Base-by-base conservation (phyloP, 2,797 vertebrate genomes). In the Gallinago solitaria region DNA sequence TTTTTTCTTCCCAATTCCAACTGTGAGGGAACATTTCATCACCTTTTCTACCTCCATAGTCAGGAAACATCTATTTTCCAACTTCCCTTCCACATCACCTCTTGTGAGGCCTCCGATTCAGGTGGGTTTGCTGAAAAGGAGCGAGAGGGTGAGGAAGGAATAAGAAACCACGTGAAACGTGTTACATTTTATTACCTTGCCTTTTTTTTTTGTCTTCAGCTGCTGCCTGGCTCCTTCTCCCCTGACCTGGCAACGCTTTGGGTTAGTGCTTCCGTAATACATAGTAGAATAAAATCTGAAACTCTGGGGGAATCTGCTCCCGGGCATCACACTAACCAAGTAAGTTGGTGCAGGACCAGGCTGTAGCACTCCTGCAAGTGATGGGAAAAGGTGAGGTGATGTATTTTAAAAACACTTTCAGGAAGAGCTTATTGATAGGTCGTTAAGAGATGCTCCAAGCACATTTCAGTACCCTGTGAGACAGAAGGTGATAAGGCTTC, bases 11-110 rank as follows among this genome's bases (percentile, higher is more conserved):
- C 43, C 43, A 30, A 1, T 54, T 45, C 7, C 6, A 11, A 21
- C 32, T 43, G 15, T 7, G 13, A 70, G 18, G 14, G 28, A 53
- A 11, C 0, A 0, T 79, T 87, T 84, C 1, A 61, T 48, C 16
- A 33, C 14, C 10, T 14, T 48, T 82, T 56, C 53, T 33, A 2
- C 10, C 41, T 33, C 14, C 27, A 12, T 18, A 50, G 28, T 43
- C 28, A 48, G 37, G 60, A 93, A 79, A 28, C 6, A 37, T 25
- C 16, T 2, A 11, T 90, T 69, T 80, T 69, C 65, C 37, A 13
- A 16, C 24, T 73, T 81, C 11, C 24, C 11, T 63, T 68, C 28
- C 7, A 1, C 10, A 3, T 41, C 71, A 16, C 23, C 8, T 65
- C 37, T 37, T 59, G 19, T 59, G 54, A 3, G 1, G 43, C 70